Conservation (phyloP, 1,140 invertebrate species). For the Drosophila cardini region DNA sequence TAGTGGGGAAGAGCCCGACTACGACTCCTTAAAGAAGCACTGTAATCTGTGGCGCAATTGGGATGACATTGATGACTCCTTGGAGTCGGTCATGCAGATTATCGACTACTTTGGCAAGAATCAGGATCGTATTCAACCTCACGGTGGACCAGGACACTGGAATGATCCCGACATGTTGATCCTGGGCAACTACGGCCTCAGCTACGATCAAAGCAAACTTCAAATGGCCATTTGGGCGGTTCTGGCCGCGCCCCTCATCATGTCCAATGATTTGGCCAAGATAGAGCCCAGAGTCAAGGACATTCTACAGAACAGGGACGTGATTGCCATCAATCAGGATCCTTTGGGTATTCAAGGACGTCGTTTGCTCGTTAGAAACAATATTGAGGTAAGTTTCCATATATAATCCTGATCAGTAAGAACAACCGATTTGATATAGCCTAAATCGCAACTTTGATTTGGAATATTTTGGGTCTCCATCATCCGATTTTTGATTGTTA, state of each 20-base stretch:
- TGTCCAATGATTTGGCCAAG: conserved; percentile 93
- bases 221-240: conserved; percentile 97
- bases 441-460: no score
- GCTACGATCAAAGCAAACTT: conserved; percentile 91
- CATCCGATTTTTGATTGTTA: no score
- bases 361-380: conserved; percentile 89
- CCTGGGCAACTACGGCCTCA: conserved; percentile 94
- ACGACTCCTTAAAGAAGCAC: conserved; percentile 92
- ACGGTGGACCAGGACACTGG: conserved; percentile 94
- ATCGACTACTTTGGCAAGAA: conserved; percentile 92
- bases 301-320: conserved; percentile 90
- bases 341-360: conserved; percentile 87
- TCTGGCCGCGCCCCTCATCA: conserved; percentile 94
- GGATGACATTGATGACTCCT: conserved; percentile 94
- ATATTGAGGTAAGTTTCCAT: conserved; percentile 88
- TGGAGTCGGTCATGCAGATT: conserved; percentile 89
- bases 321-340: conserved; percentile 95
- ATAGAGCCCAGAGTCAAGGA: conserved; percentile 90
- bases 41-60: conserved; percentile 96
- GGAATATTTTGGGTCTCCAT: no score
- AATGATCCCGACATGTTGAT: conserved; percentile 96
- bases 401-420: no score
- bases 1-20: conserved; percentile 91
- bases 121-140: conserved; percentile 89
- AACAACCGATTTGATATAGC: no score